Evolutionary conservation across 2,113 vertebrate genomes (phyloP).

Genomic region (Isichthys henryi): DNA sequence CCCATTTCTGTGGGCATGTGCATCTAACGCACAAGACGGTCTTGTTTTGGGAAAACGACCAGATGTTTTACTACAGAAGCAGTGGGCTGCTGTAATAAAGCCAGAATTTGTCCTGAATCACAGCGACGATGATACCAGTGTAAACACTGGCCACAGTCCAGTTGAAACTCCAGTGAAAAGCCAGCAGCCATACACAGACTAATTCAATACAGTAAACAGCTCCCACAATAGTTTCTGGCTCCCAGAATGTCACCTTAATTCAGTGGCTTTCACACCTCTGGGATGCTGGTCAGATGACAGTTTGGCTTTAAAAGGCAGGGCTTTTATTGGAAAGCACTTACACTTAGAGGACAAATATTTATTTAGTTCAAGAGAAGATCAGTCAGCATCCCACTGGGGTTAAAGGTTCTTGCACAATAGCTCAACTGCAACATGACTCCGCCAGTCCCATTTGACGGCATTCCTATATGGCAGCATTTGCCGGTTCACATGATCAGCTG

Average conservation of each 20-base stretch:
- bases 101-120: not conserved
- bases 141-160: not conserved
- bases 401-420: not conserved
- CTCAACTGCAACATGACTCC: not conserved
- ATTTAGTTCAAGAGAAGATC: not conserved
- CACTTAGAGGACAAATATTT: not conserved
- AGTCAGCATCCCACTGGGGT: not conserved
- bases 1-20: not conserved
- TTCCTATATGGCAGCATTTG: not conserved
- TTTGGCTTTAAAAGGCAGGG: not conserved
- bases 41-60: not conserved
- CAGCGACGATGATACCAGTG: not conserved
- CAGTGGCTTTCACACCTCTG: not conserved
- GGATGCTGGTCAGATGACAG: not conserved
- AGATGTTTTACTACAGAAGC: not conserved
- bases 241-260: not conserved
- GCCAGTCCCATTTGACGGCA: not conserved
- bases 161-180: not conserved
- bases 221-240: not conserved
- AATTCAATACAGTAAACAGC: not conserved
- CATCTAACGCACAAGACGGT: not conserved
- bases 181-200: not conserved
- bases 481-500: not conserved
- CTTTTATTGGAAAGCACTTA: not conserved
- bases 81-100: not conserved